Percentiles rank a stretch among this genome's conserved stretches.
Evolutionary conservation across 2,113 vertebrate genomes (phyloP).

Genomic region (Melanostigma gelatinosum): DNA sequence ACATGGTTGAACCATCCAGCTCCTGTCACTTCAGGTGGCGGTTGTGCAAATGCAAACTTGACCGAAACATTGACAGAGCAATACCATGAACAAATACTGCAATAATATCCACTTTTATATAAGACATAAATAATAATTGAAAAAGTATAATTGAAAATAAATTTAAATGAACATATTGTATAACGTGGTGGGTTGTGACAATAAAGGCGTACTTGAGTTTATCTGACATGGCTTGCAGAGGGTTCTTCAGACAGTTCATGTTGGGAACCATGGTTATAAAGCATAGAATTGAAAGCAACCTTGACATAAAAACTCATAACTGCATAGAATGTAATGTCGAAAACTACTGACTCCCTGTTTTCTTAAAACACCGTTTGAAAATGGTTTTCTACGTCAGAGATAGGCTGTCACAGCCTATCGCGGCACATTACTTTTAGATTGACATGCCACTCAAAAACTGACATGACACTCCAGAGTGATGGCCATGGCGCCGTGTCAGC

Average conservation of each 20-base stretch:
- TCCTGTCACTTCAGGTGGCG: background rate
- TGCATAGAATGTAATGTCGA: background rate
- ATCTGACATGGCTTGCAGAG: background rate
- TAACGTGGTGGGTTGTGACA: background rate
- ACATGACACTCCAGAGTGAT: background rate
- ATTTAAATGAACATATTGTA: background rate
- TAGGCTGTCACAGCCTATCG: background rate
- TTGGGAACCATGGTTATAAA: background rate
- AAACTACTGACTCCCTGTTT: background rate
- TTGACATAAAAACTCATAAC: background rate
- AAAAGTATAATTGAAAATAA: background rate
- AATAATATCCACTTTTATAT: background rate
- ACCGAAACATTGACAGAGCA: background rate
- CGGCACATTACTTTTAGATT: constrained; percentile 5
- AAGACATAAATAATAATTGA: no score
- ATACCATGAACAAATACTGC: background rate
- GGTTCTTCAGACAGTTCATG: background rate
- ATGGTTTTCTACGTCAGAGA: background rate
- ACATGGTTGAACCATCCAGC: background rate
- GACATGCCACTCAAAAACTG: constrained; percentile 1
- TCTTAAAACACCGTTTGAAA: background rate
- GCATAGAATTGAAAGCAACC: background rate
- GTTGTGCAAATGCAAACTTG: background rate
- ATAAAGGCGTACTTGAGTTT: background rate
- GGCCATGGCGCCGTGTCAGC: background rate